Conservation (phyloP, 1,140 invertebrate genomes). For the Trichomalopsis sarcophagae region DNA sequence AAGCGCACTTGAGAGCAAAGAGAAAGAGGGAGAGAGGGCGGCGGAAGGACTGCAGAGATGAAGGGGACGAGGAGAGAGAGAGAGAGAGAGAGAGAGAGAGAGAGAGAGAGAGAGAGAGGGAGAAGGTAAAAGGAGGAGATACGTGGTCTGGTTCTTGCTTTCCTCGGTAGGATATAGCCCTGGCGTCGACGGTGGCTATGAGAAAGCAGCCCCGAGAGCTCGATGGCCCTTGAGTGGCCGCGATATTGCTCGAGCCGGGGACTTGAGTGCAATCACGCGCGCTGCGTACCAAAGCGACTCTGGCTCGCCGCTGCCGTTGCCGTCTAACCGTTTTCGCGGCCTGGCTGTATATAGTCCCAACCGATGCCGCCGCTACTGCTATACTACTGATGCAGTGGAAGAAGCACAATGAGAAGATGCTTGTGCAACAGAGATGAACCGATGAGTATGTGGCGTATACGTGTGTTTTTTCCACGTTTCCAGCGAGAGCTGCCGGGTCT, state of each 20-base stretch:
- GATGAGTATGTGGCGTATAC: background rate
- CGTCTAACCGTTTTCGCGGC: constrained; percentile 61
- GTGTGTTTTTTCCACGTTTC: background rate
- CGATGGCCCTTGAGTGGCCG: constrained; percentile 73
- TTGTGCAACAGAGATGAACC: constrained; percentile 2
- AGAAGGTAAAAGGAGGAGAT: constrained; percentile 61
- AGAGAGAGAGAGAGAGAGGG: constrained; percentile 59
- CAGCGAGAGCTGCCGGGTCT: background rate
- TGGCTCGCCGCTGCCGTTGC: constrained; percentile 46
- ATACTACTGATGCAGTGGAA: background rate
- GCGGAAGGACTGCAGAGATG: constrained; percentile 52
- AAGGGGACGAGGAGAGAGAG: constrained; percentile 25
- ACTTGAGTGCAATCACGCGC: constrained; percentile 73
- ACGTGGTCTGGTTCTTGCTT: constrained; percentile 58
- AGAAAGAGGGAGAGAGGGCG: constrained; percentile 60
- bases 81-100: constrained; percentile 58
- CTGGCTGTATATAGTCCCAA: background rate
- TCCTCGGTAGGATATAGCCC: constrained; percentile 55
- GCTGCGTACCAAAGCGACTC: constrained; percentile 55
- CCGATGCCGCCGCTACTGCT: no score
- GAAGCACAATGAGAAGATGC: background rate
- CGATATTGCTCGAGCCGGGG: constrained; percentile 70
- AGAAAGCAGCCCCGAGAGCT: constrained; percentile 66
- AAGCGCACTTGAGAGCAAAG: constrained; percentile 32
- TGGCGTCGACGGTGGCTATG: constrained; percentile 63